Base-by-base conservation (phyloP, 53 echinoderm and acorn worm genomes). In the Patiria pectinifera region DNA sequence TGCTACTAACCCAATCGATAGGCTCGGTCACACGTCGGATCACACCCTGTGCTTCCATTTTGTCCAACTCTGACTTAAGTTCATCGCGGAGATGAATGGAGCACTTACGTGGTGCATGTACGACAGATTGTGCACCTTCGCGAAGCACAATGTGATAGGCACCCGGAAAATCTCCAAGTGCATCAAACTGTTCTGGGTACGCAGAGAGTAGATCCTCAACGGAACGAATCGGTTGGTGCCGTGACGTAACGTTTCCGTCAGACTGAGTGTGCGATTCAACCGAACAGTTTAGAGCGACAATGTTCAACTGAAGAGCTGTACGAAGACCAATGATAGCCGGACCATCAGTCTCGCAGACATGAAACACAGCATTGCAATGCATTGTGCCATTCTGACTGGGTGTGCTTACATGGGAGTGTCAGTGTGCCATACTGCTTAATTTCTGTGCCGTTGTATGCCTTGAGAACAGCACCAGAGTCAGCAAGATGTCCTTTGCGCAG, bases 1-100 rank as follows among this genome's bases (percentile, higher is more conserved):
- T 83, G 62, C 82, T 82, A 61, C 71, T 90, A 24, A 96, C 96
- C 94, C 96, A 96, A 60, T 94, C 93, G 7, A 93, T 94, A 53
- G 94, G 94, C 76, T 96, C 94, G 21, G 87, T 96, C 26, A 96
- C 94, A 35, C 46, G 63, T 22, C 82, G 80, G 46, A 96, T 94
- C 11, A 94, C 96, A 91, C 93, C 83, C 48, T 83, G 83, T 16
- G 58, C 80, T 25, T 90, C 87, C 96, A 96, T 96, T 47, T 87
- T 66, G 19, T 91, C 78, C 7, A 95, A 85, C 43, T 90, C 95
- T 2, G 45, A 43, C 82, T 95, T 91, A 10, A 95, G 69, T 49
- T 96, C 91, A 83, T 96, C 92, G 35, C 76, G 66, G n/a, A 94
- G 85, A 11, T 94, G 94, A 3, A 95, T 95, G 6, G 92, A 82